phyloP scores from a whole-genome alignment of 2,888 invertebrate species.

The Drosophila testacea region DNA sequence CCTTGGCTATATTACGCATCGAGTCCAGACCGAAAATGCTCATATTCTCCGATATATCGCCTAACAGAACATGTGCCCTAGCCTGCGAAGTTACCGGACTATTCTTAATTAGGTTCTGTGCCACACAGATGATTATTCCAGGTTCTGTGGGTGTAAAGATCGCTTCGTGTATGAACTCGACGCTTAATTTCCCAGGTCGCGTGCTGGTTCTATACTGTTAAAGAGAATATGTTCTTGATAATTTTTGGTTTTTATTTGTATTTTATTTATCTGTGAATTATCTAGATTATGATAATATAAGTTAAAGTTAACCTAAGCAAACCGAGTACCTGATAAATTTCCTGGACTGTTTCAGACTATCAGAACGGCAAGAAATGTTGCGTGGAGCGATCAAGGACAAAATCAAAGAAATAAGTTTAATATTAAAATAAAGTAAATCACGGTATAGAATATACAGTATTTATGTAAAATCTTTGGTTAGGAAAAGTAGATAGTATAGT shows the following conservation, averaged over 20 bases:
- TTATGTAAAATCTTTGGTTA: not conserved
- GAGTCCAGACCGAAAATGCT: conserved; percentile 85
- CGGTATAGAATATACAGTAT: conserved; percentile 5
- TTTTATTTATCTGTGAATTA: not conserved
- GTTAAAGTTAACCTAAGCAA: conserved; percentile 32
- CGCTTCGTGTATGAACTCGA: conserved; percentile 82
- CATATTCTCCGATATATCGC: conserved; percentile 84
- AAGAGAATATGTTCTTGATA: not conserved
- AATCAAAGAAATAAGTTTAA: conserved; percentile 17
- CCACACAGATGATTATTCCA: conserved; percentile 85
- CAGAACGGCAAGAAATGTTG: conserved; percentile 21
- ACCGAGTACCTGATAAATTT: conserved; percentile 50
- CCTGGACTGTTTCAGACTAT: conserved; percentile 41
- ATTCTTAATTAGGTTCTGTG: conserved; percentile 85
- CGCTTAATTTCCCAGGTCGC: conserved; percentile 58
- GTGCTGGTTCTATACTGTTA: conserved; percentile 59
- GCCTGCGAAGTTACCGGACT: conserved; percentile 57
- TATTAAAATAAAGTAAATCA: conserved; percentile 5
- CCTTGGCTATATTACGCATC: conserved; percentile 85
- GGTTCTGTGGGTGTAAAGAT: conserved; percentile 84
- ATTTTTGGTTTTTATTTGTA: not conserved
- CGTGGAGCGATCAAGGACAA: conserved; percentile 6
- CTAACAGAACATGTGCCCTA: conserved; percentile 79
- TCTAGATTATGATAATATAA: not conserved
- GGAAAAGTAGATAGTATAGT: not conserved